These are phyloP conservation scores for Crotalus helleri DNA, from an alignment of 2,113 vertebrate species.

Conservation along the genomic window DNA sequence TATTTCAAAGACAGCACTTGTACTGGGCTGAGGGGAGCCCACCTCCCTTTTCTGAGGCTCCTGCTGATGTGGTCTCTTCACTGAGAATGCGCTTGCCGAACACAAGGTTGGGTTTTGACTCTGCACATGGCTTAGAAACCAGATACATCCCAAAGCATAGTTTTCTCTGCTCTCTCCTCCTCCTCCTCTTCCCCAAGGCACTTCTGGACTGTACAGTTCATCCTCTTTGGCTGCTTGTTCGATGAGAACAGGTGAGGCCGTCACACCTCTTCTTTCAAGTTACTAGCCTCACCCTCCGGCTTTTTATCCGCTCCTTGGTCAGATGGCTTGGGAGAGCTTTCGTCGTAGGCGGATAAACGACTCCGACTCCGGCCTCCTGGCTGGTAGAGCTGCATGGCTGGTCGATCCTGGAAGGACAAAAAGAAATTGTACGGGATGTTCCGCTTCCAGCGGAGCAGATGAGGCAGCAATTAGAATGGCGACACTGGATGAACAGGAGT, in stretches of 20 bases:
- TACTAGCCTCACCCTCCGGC: conserved; percentile 78
- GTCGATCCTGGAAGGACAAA: conserved; percentile 84
- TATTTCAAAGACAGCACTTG: conserved; percentile 41
- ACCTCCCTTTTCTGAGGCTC: conserved; percentile 51
- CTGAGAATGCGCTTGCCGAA: conserved; percentile 64
- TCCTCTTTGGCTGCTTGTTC: conserved; percentile 81
- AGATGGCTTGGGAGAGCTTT: conserved; percentile 64
- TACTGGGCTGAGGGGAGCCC: conserved; percentile 38
- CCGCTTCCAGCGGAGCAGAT: background rate
- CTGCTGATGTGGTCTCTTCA: conserved; percentile 57
- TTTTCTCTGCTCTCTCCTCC: conserved; percentile 63
- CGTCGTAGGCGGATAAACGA: conserved; percentile 66
- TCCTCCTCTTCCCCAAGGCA: conserved; percentile 81
- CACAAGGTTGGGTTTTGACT: conserved; percentile 61
- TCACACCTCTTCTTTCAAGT: conserved; percentile 79
- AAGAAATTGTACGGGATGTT: background rate
- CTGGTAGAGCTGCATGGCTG: conserved; percentile 96
- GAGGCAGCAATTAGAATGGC: too few relatives aligned
- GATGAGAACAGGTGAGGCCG: conserved; percentile 73
- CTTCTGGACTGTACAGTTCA: conserved; percentile 80
- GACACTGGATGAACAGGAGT: too few relatives aligned
- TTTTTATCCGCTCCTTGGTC: conserved; percentile 76
- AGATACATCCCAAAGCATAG: conserved; percentile 66
- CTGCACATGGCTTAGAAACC: conserved; percentile 63
- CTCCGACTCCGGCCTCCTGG: conserved; percentile 89